These are phyloP conservation scores for Bombylius major DNA, from an alignment of 2,888 invertebrate genomes.

Conservation along the genomic window DNA sequence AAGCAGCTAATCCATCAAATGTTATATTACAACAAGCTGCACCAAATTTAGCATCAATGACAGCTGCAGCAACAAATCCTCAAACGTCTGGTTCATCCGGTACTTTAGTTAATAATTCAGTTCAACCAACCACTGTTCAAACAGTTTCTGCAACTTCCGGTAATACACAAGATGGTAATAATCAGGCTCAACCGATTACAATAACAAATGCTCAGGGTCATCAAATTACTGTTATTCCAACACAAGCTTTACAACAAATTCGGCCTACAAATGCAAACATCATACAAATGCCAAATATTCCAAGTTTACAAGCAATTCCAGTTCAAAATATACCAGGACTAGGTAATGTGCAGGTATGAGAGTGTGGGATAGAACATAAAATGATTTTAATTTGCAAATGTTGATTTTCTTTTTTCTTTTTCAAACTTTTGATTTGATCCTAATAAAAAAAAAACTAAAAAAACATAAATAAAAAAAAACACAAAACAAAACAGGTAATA, in stretches of 20 bases:
- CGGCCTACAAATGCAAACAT: conserved; percentile 22
- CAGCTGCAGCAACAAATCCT: conserved; percentile 19
- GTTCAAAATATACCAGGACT: conserved; percentile 67
- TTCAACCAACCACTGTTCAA: conserved; percentile 1
- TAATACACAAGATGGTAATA: background rate
- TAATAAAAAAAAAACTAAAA: no score
- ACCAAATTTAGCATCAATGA: conserved; percentile 21
- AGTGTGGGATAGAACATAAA: conserved; percentile 2
- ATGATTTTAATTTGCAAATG: conserved; percentile 2
- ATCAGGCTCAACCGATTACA: conserved; percentile 49
- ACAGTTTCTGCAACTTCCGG: background rate
- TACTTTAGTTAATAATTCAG: conserved; percentile 3
- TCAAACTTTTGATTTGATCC: background rate
- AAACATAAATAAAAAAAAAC: background rate
- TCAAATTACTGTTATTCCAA: conserved; percentile 74
- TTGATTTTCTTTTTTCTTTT: background rate
- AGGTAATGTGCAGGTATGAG: conserved; percentile 61
- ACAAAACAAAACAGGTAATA: conserved; percentile 34
- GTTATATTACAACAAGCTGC: conserved; percentile 17
- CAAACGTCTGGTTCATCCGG: conserved; percentile 6
- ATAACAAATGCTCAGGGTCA: conserved; percentile 64
- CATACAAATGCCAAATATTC: conserved; percentile 31
- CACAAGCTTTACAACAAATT: conserved; percentile 43
- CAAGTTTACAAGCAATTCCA: conserved; percentile 49
- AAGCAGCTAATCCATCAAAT: conserved; percentile 18